A percentile compares a stretch with the other conserved stretches of the same genome.
phyloP scores from a whole-genome alignment of 2,113 vertebrate species.

The Mormyrus lacerda region DNA sequence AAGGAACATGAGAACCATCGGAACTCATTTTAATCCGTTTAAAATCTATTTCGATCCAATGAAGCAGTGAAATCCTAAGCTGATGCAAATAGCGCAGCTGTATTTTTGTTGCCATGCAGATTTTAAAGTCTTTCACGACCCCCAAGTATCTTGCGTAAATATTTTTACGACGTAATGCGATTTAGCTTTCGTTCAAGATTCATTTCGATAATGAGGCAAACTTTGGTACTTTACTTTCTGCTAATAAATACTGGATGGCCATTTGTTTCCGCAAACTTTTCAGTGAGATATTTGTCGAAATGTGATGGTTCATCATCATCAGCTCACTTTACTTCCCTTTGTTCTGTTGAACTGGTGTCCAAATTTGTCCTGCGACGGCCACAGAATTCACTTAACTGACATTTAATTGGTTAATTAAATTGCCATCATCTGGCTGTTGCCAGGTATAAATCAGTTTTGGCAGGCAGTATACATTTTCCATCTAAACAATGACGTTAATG shows the following conservation, averaged over 20 bases:
- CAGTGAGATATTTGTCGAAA: background rate
- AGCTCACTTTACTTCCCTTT: background rate
- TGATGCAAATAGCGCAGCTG: background rate
- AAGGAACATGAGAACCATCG: background rate
- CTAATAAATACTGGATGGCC: background rate
- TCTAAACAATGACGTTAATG: background rate
- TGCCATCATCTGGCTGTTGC: background rate
- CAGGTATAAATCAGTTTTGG: background rate
- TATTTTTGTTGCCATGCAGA: background rate
- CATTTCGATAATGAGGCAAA: background rate
- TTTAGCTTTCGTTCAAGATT: background rate
- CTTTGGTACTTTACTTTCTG: background rate
- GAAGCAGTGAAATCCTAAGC: background rate
- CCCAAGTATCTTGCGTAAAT: background rate
- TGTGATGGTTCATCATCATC: background rate
- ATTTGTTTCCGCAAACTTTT: background rate
- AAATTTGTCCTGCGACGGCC: conserved; percentile 2
- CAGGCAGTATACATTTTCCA: background rate
- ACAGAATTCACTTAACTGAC: background rate
- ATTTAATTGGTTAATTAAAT: conserved; percentile 2
- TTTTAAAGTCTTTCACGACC: background rate
- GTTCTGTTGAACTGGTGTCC: background rate
- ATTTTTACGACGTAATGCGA: background rate
- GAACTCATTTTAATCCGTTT: background rate
- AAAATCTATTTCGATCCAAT: background rate